Conservation (phyloP, 2,888 invertebrate genomes). For the Lasioglossum marginatum region DNA sequence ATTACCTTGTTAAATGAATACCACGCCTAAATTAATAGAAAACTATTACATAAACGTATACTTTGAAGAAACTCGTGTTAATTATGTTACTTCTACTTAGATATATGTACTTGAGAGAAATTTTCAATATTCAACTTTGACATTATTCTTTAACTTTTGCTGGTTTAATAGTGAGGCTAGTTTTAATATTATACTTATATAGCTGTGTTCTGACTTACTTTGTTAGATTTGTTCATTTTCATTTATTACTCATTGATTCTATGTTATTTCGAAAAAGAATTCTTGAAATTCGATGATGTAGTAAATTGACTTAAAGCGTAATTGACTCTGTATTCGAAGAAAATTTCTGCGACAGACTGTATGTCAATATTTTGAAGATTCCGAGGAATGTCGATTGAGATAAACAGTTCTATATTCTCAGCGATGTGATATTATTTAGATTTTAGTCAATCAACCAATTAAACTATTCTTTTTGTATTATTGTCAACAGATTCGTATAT, state of each 20-base stretch:
- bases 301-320: background rate
- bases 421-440: background rate
- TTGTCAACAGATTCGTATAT: constrained; percentile 26
- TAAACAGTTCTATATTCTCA: background rate
- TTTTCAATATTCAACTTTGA: background rate
- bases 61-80: constrained; percentile 44
- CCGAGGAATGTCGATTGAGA: background rate
- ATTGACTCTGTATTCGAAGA: background rate
- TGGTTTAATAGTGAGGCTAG: background rate
- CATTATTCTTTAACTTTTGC: background rate
- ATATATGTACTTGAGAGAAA: constrained; percentile 38
- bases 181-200: background rate
- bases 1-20: constrained; percentile 61
- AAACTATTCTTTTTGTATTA: background rate
- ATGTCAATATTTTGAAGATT: background rate
- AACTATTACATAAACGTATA: constrained; percentile 71
- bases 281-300: background rate
- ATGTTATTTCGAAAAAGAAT: background rate
- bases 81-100: constrained; percentile 45
- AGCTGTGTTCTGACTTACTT: background rate
- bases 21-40: constrained; percentile 56
- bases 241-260: background rate
- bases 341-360: background rate
- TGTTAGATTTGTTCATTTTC: background rate
- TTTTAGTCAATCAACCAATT: background rate